Evolutionary conservation across 2,797 vertebrate species (phyloP).

Genomic region (Gadopsis bispinosus): DNA sequence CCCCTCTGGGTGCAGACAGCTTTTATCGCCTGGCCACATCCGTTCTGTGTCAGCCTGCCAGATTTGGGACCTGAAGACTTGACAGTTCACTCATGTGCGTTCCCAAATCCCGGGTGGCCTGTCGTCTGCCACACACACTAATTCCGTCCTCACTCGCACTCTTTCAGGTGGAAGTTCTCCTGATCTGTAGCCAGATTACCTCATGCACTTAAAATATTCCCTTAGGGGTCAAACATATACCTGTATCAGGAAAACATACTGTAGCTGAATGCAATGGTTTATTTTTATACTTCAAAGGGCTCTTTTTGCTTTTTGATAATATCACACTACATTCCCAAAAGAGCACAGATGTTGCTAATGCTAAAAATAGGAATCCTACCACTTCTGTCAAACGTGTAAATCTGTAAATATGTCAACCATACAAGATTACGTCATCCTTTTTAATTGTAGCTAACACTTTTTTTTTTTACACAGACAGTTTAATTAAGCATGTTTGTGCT

Average conservation of each 20-base stretch:
- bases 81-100: slow-evolving; percentile 72
- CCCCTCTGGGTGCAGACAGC: slow-evolving; percentile 64
- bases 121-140: slow-evolving; percentile 58
- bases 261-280: slow-evolving; percentile 32
- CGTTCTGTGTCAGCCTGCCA: slow-evolving; percentile 62
- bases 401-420: slow-evolving; percentile 8
- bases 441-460: slow-evolving; percentile 9
- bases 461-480: slow-evolving; percentile 27
- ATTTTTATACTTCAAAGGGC: slow-evolving; percentile 41
- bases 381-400: slow-evolving; percentile 20
- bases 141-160: slow-evolving; percentile 28
- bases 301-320: slow-evolving; percentile 43
- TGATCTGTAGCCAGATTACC: slow-evolving; percentile 51
- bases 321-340: slow-evolving; percentile 32
- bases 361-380: slow-evolving; percentile 43
- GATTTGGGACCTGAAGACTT: slow-evolving; percentile 74
- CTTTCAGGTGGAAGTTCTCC: slow-evolving; percentile 66
- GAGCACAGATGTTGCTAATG: slow-evolving; percentile 50
- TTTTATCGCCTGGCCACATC: slow-evolving; percentile 74
- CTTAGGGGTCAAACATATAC: slow-evolving; percentile 33
- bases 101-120: slow-evolving; percentile 67
- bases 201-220: slow-evolving; percentile 41
- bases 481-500: slow-evolving; percentile 4
- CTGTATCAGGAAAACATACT: slow-evolving; percentile 47
- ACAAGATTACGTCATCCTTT: slow-evolving; percentile 17